These are phyloP conservation scores for Amazona guildingii DNA, from an alignment of 2,113 vertebrate genomes.

Conservation along the genomic window DNA sequence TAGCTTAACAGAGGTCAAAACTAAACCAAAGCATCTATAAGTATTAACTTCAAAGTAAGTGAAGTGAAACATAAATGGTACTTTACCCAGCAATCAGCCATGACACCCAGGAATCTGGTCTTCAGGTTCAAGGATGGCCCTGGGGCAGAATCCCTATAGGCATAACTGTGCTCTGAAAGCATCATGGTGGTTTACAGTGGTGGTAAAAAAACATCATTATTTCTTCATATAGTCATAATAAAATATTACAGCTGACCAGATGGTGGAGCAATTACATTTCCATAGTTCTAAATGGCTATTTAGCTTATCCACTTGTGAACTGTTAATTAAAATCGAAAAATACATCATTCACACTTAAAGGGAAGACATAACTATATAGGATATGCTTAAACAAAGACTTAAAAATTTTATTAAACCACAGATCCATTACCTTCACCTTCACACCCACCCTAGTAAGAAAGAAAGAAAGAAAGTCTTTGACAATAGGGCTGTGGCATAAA, in stretches of 20 bases:
- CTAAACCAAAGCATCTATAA: neutral
- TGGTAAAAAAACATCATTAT: neutral
- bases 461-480: neutral
- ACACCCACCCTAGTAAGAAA: neutral
- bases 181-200: neutral
- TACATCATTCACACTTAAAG: constrained; percentile 33
- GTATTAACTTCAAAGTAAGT: neutral
- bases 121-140: neutral
- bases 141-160: neutral
- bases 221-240: constrained; percentile 62
- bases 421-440: neutral
- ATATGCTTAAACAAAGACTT: neutral
- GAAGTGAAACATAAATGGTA: neutral
- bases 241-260: constrained; percentile 81
- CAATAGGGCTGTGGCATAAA: neutral
- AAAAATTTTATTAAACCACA: neutral
- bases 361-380: constrained; percentile 4
- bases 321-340: constrained; percentile 64
- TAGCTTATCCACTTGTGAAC: constrained; percentile 61
- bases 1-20: neutral
- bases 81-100: neutral
- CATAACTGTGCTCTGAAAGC: neutral
- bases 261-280: constrained; percentile 84
- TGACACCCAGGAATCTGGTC: neutral
- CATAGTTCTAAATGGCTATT: constrained; percentile 71